Conservation (phyloP, 2,888 invertebrate species). For the Ferrisia virgata region DNA sequence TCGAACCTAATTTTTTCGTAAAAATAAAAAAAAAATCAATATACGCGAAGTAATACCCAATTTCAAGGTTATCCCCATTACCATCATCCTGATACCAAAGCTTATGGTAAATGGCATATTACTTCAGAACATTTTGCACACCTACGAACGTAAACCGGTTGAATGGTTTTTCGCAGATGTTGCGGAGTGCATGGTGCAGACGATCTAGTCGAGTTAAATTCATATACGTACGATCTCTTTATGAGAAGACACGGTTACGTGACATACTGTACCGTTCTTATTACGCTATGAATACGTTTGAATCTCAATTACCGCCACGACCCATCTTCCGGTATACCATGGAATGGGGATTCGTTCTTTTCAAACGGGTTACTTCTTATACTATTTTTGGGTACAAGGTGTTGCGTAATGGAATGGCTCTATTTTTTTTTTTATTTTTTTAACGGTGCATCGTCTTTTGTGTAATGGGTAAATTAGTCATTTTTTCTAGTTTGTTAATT, state of each 20-base stretch:
- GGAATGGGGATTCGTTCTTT: not conserved
- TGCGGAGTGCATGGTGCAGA: not conserved
- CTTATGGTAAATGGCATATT: not conserved
- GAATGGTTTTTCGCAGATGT: not conserved
- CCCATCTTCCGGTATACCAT: not conserved
- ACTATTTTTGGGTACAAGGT: not conserved
- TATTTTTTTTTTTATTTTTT: not conserved
- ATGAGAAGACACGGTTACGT: not conserved
- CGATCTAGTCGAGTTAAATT: not conserved
- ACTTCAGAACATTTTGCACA: not conserved
- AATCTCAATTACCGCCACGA: not conserved
- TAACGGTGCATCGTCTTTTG: slow-evolving; percentile 9
- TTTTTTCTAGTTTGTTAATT: slow-evolving; percentile 8
- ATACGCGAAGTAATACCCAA: not conserved
- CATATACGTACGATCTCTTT: not conserved
- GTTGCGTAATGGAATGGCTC: not conserved
- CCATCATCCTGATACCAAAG: not conserved
- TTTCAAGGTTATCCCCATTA: not conserved
- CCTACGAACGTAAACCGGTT: not conserved
- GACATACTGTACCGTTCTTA: not conserved
- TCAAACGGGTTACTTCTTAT: not conserved
- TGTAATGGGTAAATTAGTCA: not conserved
- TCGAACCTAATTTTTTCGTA: not conserved
- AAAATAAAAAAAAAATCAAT: not conserved
- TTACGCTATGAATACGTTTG: slow-evolving; percentile 9